These are phyloP conservation scores for Leucophenga maculata DNA, from an alignment of 2,888 invertebrate genomes.

Conservation along the genomic window DNA sequence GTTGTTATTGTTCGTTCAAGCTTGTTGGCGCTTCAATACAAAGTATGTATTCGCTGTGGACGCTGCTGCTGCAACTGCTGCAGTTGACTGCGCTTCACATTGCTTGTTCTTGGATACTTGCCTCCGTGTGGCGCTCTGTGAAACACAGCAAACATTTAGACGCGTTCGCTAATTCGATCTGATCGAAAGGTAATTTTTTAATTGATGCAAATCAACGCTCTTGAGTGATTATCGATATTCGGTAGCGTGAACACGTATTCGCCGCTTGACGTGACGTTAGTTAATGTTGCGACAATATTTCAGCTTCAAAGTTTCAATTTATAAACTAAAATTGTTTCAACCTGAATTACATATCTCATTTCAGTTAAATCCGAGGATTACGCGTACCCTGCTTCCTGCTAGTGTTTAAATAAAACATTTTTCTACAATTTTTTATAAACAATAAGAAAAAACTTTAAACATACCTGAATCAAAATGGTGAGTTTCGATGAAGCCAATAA, in stretches of 20 bases:
- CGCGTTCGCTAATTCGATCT: slow-evolving; percentile 53
- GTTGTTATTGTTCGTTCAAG: slow-evolving; percentile 9
- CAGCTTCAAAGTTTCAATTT: not conserved
- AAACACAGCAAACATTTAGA: slow-evolving; percentile 45
- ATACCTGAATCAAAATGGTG: slow-evolving; percentile 48
- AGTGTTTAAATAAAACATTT: slow-evolving; percentile 18
- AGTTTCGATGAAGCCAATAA: slow-evolving; percentile 34
- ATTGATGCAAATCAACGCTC: slow-evolving; percentile 61
- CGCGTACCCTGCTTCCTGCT: slow-evolving; percentile 12
- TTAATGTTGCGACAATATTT: too few species aligned
- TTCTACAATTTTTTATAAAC: slow-evolving; percentile 12
- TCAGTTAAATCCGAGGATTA: slow-evolving; percentile 14
- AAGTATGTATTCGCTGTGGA: not conserved
- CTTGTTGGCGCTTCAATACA: not conserved
- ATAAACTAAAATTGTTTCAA: not conserved
- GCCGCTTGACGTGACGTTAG: slow-evolving; percentile 37
- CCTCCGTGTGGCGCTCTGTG: not conserved
- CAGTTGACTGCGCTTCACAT: not conserved
- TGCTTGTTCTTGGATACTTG: not conserved
- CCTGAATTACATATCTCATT: not conserved
- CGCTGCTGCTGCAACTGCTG: not conserved
- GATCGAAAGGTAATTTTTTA: slow-evolving; percentile 68
- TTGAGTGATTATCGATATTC: slow-evolving; percentile 64
- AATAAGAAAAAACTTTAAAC: slow-evolving; percentile 11
- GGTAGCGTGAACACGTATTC: slow-evolving; percentile 59